Evolutionary conservation across 30 jellyfish, hydroid and myxozoan genomes (phyloP), one percentile per base, ranked within the genome.

Genomic region (Hydractinia echinata): DNA sequence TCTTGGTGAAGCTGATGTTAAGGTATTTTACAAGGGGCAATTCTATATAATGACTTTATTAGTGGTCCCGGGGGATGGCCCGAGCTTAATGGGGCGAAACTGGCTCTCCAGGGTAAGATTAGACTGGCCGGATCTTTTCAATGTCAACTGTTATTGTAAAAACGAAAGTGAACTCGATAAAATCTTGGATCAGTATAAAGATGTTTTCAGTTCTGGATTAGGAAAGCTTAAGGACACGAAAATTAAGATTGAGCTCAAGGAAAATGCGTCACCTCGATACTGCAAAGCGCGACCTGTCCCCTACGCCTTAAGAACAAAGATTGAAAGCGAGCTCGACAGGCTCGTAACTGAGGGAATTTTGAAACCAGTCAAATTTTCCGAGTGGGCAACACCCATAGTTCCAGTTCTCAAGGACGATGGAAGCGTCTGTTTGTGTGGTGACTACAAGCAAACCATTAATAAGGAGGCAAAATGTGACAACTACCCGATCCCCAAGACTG

Each of bases 341-440:
- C n/a, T n/a, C n/a, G n/a, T n/a, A n/a, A n/a, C n/a, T n/a, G n/a
- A n/a, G n/a, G 88, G 88, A 68, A 67, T 80, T 51, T 18, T 61
- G 85, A 80, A 51, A 54, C 72, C 39, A 19, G 76, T 80, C 39
- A 15, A 44, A 73, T 82, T 14, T 68, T 80, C 84, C 7, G 61
- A 80, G 44, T 80, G 87, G 88, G 88, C 73, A 51, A 19, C 87
- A 7, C 88, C 88, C 48, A 80, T 80, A 80, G 88, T 66, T 13
- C 87, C 87, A 6, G 85, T 80, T 14, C 80, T 73, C 20, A 80
- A 77, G 84, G 50, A 53, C 14, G 9, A 52, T 9, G 87, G 88
- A 6, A 61, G 51, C 53, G 10, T 62, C 18, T 51, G 87, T 62
- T 7, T 80, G 8, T 80, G 88, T 80, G 88, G 88, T 18, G 85